Evolutionary conservation across 2,888 invertebrate species (phyloP), one percentile per base, ranked within the genome.

Genomic region (Idaea dimidiata): DNA sequence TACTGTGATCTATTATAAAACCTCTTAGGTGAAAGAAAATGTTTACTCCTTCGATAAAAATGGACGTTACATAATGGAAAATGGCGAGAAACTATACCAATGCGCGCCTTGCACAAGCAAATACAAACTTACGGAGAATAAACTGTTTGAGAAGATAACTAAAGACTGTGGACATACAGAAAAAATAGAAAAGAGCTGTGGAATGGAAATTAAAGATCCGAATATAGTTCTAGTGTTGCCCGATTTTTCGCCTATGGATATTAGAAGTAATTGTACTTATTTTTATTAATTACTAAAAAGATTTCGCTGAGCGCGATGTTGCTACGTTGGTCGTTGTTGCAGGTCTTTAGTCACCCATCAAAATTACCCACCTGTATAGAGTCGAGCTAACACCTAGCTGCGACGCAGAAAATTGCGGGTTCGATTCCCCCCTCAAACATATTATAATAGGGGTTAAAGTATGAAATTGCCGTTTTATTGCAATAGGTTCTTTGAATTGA

Each of bases 31-130:
- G 1, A 75, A 79, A 24, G 74, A 72, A 1, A 71, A 74, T 0
- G 70, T 75, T 3, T 86, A 86, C 60, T 84, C 76, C 60, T 87
- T 77, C 69, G 87, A 91, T 61, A 66, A 70, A 6, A 65, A 71
- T 58, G 90, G 91, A 5, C 84, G 89, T 1, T 87, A 86, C 64
- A 64, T 72, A 1, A 18, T 75, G 1, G 60, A 74, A 5, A 68
- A 79, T 1, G 79, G 78, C 0, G 72, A 81, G 16, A 89, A 85
- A 64, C 6, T 84, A 0, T 86, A 90, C 71, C 84, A 89, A 67
- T 64, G 76, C 8, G 83, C 79, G 0, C 66, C 81, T 0, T 91
- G 90, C 72, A 77, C 82, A 0, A 88, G 86, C 65, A 65, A 77
- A 1, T 88, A 86, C 69, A 77, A 75, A 1, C 63, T 89, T 4